A percentile compares a stretch with the other conserved stretches of the same genome.
Conservation (phyloP, 2,888 invertebrate genomes). For the Drosophila lacicola region DNA sequence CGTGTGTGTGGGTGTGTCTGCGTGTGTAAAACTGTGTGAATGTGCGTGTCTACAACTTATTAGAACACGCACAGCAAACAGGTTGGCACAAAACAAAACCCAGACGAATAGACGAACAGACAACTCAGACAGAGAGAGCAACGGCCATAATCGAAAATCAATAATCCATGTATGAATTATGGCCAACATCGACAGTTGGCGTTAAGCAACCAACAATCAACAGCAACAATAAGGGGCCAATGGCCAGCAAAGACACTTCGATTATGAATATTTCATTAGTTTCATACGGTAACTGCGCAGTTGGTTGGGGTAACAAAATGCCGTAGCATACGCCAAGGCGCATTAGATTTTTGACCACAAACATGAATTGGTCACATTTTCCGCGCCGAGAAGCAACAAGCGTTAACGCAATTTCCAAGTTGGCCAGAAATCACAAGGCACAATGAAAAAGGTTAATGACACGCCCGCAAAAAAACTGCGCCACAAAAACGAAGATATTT, state of each 20-base stretch:
- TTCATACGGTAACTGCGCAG: slow-evolving; percentile 56
- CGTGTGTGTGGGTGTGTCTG: slow-evolving; percentile 4
- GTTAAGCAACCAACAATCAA: slow-evolving; percentile 9
- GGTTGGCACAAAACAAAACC: slow-evolving; percentile 53
- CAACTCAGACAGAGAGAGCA: slow-evolving; percentile 31
- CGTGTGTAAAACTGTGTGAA: slow-evolving; percentile 3
- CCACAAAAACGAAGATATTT: not conserved
- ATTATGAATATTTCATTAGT: slow-evolving; percentile 66
- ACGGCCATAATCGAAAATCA: slow-evolving; percentile 74
- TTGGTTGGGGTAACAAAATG: slow-evolving; percentile 38
- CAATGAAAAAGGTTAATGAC: slow-evolving; percentile 29
- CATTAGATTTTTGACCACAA: slow-evolving; percentile 15
- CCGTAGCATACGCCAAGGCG: slow-evolving; percentile 24
- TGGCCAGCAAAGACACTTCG: slow-evolving; percentile 45
- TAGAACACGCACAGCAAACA: slow-evolving; percentile 71
- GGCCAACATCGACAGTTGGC: slow-evolving; percentile 29
- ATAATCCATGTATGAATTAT: slow-evolving; percentile 65
- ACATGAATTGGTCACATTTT: not conserved
- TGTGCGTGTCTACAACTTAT: slow-evolving; percentile 43
- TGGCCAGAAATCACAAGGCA: not conserved
- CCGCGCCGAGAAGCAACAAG: slow-evolving; percentile 19
- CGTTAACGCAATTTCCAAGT: not conserved
- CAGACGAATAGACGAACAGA: slow-evolving; percentile 11
- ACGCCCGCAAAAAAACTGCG: not conserved
- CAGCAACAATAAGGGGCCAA: slow-evolving; percentile 35